Conservation (phyloP, 2,888 invertebrate genomes). For the Coleophora flavipennella region DNA sequence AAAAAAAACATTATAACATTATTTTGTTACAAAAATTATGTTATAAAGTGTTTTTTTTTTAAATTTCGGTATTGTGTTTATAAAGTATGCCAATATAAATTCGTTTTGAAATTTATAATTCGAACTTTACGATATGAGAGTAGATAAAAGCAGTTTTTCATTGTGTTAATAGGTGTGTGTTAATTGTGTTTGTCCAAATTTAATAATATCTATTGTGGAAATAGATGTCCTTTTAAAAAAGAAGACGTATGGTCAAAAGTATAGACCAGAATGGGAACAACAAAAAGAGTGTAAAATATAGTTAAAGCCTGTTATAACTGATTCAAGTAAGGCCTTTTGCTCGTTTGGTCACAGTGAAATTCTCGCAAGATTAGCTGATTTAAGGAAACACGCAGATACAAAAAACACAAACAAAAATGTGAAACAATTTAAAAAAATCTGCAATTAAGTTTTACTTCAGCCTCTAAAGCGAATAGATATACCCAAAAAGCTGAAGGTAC, state of each 20-base stretch:
- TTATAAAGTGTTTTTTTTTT: too few relatives aligned
- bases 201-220: background rate
- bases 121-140: too few relatives aligned
- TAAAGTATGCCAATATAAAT: too few relatives aligned
- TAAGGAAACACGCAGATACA: background rate
- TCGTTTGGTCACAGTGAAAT: background rate
- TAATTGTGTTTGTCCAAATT: too few relatives aligned
- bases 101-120: too few relatives aligned
- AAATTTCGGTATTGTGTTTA: too few relatives aligned
- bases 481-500: slow-evolving; percentile 4
- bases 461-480: background rate
- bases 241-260: background rate
- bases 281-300: background rate
- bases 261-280: background rate
- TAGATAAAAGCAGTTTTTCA: too few relatives aligned
- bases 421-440: too few relatives aligned
- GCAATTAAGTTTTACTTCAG: too few relatives aligned
- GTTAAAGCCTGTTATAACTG: background rate
- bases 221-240: background rate
- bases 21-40: too few relatives aligned
- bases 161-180: too few relatives aligned
- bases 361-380: background rate
- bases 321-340: background rate
- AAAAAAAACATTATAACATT: too few relatives aligned
- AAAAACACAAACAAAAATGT: slow-evolving; percentile 1